Base-by-base conservation (phyloP, 2,113 vertebrate genomes). In the Platysteira castanea region DNA sequence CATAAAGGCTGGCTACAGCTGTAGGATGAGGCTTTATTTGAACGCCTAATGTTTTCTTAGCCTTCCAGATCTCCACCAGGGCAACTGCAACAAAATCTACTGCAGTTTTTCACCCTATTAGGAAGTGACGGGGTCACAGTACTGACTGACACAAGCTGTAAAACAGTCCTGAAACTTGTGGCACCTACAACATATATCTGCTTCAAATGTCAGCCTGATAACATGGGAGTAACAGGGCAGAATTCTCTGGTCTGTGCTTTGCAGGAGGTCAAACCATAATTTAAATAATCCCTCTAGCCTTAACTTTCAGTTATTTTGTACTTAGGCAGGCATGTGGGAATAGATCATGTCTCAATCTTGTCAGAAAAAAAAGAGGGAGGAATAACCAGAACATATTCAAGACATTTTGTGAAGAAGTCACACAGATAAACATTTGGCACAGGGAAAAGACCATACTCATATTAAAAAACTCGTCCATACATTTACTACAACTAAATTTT, bases 301-400 rank as follows among this genome's bases (percentile, higher is more conserved):
- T 94, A 67, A 80, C 27, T 90, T 85, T 30, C 20, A 78, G 67
- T 69, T 74, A 79, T 85, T 93, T 82, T 78, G 54, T 67, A 89
- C 68, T 77, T 64, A 63, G 27, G 83, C 46, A 79, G 59, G 79
- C 76, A 63, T 33, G 39, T 28, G 52, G 54, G 59, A 64, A 92
- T 93, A 69, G 42, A 88, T 81, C 59, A 56, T 20, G 24, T 69
- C 86, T 92, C 64, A 54, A 5, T 90, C 89, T 81, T 78, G 76
- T 82, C 73, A 84, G 77, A 73, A 73, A 64, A 75, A 75, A 46
- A 63, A 65, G n/a, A 80, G 47, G 73, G 73, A 82, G 53, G 84
- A 93, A 95, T 83, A 91, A 94, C 71, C 85, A 90, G 85, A 90
- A 94, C 47, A 53, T 41, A 81, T 22, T 90, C 69, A 79, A 93